Base-by-base conservation (phyloP, 2,113 vertebrate genomes). In the Spea multiplicata region DNA sequence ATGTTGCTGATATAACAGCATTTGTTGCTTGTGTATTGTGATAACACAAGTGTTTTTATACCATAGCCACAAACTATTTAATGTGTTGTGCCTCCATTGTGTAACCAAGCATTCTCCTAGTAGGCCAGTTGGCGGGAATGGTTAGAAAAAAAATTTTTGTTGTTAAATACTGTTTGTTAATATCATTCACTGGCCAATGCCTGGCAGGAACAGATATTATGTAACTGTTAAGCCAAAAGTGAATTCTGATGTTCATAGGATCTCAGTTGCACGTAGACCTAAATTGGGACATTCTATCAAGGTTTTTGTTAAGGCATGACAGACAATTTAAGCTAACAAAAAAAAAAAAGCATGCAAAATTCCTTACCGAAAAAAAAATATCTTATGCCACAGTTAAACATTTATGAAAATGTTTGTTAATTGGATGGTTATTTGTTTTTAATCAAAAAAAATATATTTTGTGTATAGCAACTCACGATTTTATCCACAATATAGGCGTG, bases 21-120 rank as follows among this genome's bases (percentile, higher is more conserved):
- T 90, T 90, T 91, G 89, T 92, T 87, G 84, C 84, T 66, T 91
- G 91, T 91, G 87, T 81, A 88, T 91, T 89, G 92, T 93, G 89
- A 91, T 91, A 91, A 91, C 89, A 92, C 87, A 78, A 90, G 91
- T 93, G 89, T 90, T 91, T 91, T 90, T 92, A 92, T 89, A 91
- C 82, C 91, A 94, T 93, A 93, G 86, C 88, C 91, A 90, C 90
- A 92, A 89, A 94, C 92, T 94, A 95, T 88, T 93, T 94, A 92
- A 94, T 93, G 93, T 94, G 91, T 94, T 92, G 95, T 99, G 95
- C 94, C 93, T 98, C 96, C 94, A 96, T 96, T 85, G 94, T 93
- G 93, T 93, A 93, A 92, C 89, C 89, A 87, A 93, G 85, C 91
- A 94, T 93, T 93, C 86, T 93, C 85, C 92, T 93, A 88, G 89